A percentile compares a stretch with the other conserved stretches of the same genome.
Conservation (phyloP, 2,113 vertebrate genomes). For the Heterotilapia buettikoferi region DNA sequence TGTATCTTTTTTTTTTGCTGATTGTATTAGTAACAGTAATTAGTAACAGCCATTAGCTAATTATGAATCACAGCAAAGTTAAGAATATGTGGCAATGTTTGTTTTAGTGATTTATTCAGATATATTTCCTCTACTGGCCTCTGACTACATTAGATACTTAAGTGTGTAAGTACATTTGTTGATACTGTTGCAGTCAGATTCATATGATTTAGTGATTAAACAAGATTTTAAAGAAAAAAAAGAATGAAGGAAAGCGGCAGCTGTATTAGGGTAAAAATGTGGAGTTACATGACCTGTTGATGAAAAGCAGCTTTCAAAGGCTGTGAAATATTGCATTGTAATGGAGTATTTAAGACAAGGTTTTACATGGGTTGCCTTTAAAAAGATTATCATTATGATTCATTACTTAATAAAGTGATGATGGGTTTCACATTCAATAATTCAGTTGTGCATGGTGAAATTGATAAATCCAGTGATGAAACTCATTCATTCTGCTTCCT, state of each 20-base stretch:
- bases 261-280: not conserved
- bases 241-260: not conserved
- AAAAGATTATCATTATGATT: conserved; percentile 15
- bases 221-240: not conserved
- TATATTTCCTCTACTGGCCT: not conserved
- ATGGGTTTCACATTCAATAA: conserved; percentile 18
- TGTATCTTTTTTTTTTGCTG: not conserved
- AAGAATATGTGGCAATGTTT: not conserved
- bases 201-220: not conserved
- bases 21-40: not conserved
- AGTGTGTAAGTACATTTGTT: not conserved
- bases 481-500: not conserved
- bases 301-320: conserved; percentile 7
- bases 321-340: not conserved
- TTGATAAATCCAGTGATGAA: conserved; percentile 6
- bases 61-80: not conserved
- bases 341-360: conserved; percentile 10
- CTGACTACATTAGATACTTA: not conserved
- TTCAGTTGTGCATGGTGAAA: conserved; percentile 6
- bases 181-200: not conserved
- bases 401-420: conserved; percentile 7
- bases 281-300: conserved; percentile 13
- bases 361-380: not conserved
- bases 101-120: not conserved
- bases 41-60: not conserved